Conservation (phyloP, 2,797 vertebrate genomes). For the Tadarida brasiliensis region DNA sequence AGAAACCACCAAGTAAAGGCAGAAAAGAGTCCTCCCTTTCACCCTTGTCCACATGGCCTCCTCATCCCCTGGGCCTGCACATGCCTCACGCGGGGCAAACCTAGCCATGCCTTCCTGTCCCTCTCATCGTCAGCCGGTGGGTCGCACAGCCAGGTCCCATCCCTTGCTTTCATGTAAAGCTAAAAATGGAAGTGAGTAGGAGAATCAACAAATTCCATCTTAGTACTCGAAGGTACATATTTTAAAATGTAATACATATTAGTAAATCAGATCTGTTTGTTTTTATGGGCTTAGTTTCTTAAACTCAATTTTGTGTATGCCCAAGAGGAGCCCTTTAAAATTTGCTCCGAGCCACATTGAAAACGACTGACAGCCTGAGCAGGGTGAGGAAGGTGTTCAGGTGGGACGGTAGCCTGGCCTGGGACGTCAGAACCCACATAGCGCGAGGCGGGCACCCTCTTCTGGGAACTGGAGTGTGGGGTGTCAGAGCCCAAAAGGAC, state of each 20-base stretch:
- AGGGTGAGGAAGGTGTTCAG: not conserved
- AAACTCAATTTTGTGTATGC: not conserved
- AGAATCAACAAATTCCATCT: not conserved
- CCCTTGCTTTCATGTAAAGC: not conserved
- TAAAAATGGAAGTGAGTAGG: not conserved
- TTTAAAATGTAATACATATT: not conserved
- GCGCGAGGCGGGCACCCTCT: not conserved
- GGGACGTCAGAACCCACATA: not conserved
- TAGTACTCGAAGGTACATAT: not conserved
- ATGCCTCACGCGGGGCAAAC: fast-evolving
- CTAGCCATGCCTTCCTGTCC: not conserved
- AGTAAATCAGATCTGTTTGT: not conserved
- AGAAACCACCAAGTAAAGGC: not conserved
- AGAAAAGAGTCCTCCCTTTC: not conserved
- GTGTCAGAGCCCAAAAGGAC: not conserved
- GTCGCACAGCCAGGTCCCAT: not conserved
- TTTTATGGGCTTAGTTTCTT: not conserved
- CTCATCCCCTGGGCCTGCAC: not conserved
- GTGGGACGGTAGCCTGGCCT: not conserved
- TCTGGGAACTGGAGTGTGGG: not conserved
- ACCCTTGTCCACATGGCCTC: not conserved
- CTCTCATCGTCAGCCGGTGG: no score
- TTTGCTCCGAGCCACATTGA: not conserved
- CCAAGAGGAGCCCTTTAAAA: slow-evolving; percentile 17
- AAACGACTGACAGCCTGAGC: not conserved